Base-by-base conservation (phyloP, 1,140 invertebrate genomes). In the Drosophila orena region DNA sequence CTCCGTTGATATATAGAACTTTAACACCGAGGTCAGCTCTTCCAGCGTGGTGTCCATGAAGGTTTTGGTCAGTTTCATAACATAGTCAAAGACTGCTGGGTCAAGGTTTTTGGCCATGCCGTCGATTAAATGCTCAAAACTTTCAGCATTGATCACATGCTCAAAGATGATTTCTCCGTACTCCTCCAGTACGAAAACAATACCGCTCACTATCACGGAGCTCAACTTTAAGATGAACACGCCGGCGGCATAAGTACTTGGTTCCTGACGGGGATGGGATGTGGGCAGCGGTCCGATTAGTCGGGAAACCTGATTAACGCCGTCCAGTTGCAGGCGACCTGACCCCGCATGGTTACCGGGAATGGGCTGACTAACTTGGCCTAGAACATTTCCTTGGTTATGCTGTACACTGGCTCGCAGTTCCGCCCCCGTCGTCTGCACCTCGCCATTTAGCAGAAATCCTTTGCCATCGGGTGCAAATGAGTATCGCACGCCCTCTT, bases 371-470 rank as follows among this genome's bases (percentile, higher is more conserved):
- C 37, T 53, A 5, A 83, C 84, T 43, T 53, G 43, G 14, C 71
- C 50, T 5, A 90, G 42, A 3, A 91, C 38, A 77, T 83, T 72
- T 6, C 90, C 90, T 0, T 55, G 24, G 35, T 79, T 81, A 12
- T 89, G 90, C 50, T 91, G 90, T 1, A 91, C 71, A 57, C 58
- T 90, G 20, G 72, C 75, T 10, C 86, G 76, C 47, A 90, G 54
- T 1, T 79, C 79, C 4, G 73, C 60, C 0, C 73, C 49, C 8
- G 62, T 72, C 0, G 70, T 71, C 10, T 46, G 40, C 7, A 90
- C 79, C 47, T 90, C 71, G 27, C 81, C 69, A 46, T 91, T 90
- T 1, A 90, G 50, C 8, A 83, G 24, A 10, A 92, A 53, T 4
- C 73, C 76, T 4, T 65, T 34, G 1, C 79, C 91, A 8, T 72